phyloP scores from a whole-genome alignment of 2,113 vertebrate species.

The Nibea albiflora region DNA sequence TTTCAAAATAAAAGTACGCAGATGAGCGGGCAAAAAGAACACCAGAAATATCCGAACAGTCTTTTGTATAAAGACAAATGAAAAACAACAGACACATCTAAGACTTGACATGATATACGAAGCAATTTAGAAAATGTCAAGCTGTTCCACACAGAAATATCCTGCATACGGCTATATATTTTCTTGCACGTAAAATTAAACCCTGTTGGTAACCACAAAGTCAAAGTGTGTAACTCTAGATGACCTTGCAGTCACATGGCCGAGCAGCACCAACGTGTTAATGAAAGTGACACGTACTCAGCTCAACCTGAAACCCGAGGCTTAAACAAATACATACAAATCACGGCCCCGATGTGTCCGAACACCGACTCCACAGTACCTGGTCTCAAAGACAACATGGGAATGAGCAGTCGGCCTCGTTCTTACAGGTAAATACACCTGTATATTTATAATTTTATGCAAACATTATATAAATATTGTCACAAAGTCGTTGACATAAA shows the following conservation, averaged over 20 bases:
- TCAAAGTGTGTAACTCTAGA: conserved; percentile 58
- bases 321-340: conserved; percentile 78
- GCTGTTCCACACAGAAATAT: not conserved
- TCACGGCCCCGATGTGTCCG: conserved; percentile 57
- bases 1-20: not conserved
- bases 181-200: conserved; percentile 36
- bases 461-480: conserved; percentile 78
- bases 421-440: conserved; percentile 81
- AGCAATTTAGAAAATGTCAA: conserved; percentile 4
- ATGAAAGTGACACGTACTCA: conserved; percentile 72
- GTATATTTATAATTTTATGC: conserved; percentile 73
- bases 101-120: conserved; percentile 5
- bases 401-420: conserved; percentile 2
- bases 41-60: not conserved
- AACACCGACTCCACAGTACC: conserved; percentile 41
- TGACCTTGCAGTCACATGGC: conserved; percentile 64
- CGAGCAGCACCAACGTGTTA: conserved; percentile 59
- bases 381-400: conserved; percentile 29
- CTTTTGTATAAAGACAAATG: not conserved
- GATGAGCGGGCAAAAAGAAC: not conserved
- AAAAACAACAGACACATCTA: not conserved
- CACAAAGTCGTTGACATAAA: conserved; percentile 67
- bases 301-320: conserved; percentile 67
- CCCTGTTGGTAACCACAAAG: conserved; percentile 35
- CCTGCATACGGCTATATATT: not conserved